These are phyloP conservation scores for Pyrgilauda ruficollis DNA, from an alignment of 2,113 vertebrate species.

Conservation along the genomic window DNA sequence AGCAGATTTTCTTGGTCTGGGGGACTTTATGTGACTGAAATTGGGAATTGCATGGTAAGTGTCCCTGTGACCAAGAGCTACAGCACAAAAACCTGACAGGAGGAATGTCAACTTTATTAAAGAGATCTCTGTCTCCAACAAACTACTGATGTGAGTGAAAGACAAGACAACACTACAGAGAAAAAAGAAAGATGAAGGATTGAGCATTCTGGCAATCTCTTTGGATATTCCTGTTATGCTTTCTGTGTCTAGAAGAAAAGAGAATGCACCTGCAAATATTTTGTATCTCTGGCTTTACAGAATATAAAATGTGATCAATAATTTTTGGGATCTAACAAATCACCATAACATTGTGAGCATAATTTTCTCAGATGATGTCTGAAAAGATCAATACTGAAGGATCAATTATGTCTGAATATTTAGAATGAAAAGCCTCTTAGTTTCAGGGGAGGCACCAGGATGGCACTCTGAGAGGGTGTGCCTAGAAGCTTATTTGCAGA, in stretches of 20 bases:
- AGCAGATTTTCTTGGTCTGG: background rate
- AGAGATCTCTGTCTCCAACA: background rate
- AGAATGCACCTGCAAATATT: background rate
- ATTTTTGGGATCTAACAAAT: background rate
- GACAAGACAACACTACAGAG: background rate
- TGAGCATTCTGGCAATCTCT: background rate
- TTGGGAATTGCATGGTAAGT: background rate
- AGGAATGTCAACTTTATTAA: background rate
- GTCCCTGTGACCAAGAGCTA: background rate
- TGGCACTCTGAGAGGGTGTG: background rate
- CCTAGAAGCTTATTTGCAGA: background rate
- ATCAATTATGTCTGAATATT: background rate
- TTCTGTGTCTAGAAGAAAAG: background rate
- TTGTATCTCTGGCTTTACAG: background rate
- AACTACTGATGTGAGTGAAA: background rate
- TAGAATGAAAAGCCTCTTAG: background rate
- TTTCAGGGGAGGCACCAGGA: background rate
- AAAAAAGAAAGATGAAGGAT: background rate
- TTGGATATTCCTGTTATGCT: background rate
- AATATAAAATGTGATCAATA: background rate
- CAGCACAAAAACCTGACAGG: background rate
- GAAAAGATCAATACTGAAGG: background rate
- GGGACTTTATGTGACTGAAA: background rate
- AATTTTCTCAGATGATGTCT: background rate
- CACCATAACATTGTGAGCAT: fast-evolving